phyloP scores from a whole-genome alignment of 2,113 vertebrate species.

The Sinocyclocheilus anshuiensis region DNA sequence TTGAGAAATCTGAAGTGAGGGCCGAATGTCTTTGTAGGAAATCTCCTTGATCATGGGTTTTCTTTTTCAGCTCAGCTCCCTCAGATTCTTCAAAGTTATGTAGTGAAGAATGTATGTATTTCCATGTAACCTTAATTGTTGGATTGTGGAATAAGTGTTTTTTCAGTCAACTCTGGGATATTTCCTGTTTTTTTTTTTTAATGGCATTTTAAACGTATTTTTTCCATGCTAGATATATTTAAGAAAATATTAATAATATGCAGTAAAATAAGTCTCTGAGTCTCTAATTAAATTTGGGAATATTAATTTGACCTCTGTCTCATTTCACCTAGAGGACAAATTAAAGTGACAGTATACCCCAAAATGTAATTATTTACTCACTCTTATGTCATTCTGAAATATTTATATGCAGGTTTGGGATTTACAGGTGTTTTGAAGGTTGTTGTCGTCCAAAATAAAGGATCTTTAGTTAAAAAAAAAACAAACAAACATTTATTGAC shows the following conservation, averaged over 20 bases:
- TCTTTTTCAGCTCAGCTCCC: neutral
- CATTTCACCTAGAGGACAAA: neutral
- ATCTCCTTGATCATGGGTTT: neutral
- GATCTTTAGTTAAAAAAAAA: too few relatives aligned
- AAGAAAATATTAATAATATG: neutral
- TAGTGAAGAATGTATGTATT: neutral
- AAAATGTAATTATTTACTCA: neutral
- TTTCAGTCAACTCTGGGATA: neutral
- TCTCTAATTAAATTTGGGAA: neutral
- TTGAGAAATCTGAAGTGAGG: neutral
- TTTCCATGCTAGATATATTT: neutral
- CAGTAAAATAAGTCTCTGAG: neutral
- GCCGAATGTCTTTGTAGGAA: neutral
- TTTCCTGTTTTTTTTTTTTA: neutral
- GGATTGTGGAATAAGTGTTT: neutral
- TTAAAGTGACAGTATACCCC: too few relatives aligned
- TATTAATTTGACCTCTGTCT: neutral
- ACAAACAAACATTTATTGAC: too few relatives aligned
- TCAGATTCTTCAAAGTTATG: neutral
- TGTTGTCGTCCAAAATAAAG: too few relatives aligned
- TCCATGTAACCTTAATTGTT: neutral
- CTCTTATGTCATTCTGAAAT: neutral
- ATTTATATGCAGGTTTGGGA: too few relatives aligned
- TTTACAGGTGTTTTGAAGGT: too few relatives aligned
- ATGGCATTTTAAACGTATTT: too few relatives aligned